Evolutionary conservation across 2,888 invertebrate genomes (phyloP).

Genomic region (Seladonia tumulorum): DNA sequence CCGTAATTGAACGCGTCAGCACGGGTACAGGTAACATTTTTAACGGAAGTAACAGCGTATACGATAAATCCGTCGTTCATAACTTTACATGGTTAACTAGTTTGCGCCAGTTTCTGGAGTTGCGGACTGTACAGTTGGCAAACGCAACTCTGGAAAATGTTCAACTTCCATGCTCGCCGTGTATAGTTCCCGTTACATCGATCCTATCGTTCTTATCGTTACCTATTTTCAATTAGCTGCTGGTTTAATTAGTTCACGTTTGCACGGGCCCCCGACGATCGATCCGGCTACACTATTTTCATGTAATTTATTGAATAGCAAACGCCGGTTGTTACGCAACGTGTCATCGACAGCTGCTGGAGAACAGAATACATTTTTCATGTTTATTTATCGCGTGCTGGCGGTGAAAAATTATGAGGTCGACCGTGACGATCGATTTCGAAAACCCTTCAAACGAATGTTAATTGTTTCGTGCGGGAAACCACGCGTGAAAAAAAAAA

Average conservation of each 20-base stretch:
- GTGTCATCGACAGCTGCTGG: not conserved
- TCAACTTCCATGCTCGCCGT: slow-evolving; percentile 1
- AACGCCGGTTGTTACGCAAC: not conserved
- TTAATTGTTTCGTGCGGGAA: too few species aligned
- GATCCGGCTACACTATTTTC: not conserved
- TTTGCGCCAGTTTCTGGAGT: slow-evolving; percentile 51
- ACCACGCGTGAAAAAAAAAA: too few species aligned
- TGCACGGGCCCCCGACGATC: not conserved
- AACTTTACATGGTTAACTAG: slow-evolving; percentile 51
- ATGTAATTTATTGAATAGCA: not conserved
- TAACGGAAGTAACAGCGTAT: slow-evolving; percentile 18
- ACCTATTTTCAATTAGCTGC: not conserved
- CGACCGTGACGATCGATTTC: not conserved
- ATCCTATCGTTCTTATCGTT: not conserved
- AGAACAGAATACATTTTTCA: not conserved
- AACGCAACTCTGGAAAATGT: slow-evolving; percentile 30
- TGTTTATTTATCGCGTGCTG: not conserved
- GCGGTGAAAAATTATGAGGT: not conserved
- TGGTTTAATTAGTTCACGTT: not conserved
- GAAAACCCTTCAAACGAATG: not conserved
- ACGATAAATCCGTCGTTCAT: slow-evolving; percentile 43
- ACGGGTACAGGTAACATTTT: slow-evolving; percentile 27
- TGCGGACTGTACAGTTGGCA: slow-evolving; percentile 22
- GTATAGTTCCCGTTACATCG: slow-evolving; percentile 6
- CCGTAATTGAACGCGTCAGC: slow-evolving; percentile 13